These are phyloP conservation scores for Podarcis muralis DNA, from an alignment of 2,113 vertebrate species.

Conservation along the genomic window DNA sequence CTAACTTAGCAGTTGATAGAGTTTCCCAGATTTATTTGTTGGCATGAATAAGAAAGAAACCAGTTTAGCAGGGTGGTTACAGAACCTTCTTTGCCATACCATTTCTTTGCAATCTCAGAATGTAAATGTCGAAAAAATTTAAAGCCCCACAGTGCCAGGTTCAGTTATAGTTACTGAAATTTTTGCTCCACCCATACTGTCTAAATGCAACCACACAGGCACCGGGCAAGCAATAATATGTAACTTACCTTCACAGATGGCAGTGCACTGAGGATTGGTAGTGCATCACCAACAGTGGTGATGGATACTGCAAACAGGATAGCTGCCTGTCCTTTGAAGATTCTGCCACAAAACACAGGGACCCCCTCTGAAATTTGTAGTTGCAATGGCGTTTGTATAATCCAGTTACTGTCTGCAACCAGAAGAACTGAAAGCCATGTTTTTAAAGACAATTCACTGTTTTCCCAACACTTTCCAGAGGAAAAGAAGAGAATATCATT, in stretches of 20 bases:
- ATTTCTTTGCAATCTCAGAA: not conserved
- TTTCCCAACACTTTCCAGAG: not conserved
- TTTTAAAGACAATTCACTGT: not conserved
- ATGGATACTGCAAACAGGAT: not conserved
- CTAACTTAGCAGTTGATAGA: conserved; percentile 47
- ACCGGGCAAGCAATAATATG: not conserved
- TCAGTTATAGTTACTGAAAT: not conserved
- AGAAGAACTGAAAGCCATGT: not conserved
- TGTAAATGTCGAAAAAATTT: not conserved
- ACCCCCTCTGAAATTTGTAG: not conserved
- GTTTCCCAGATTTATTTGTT: conserved; percentile 45
- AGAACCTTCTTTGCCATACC: conserved; percentile 19
- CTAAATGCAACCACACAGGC: not conserved
- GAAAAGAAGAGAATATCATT: not conserved
- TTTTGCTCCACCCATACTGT: not conserved
- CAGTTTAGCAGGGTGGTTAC: conserved; percentile 13
- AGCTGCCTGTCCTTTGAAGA: not conserved
- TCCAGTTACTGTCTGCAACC: not conserved
- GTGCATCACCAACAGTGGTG: not conserved
- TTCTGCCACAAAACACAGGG: not conserved
- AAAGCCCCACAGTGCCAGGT: not conserved
- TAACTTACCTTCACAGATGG: not conserved
- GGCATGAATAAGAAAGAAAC: conserved; percentile 21
- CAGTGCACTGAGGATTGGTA: not conserved
- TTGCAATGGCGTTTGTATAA: not conserved